Conservation (phyloP, 2,113 vertebrate genomes). For the Paralichthys olivaceus region DNA sequence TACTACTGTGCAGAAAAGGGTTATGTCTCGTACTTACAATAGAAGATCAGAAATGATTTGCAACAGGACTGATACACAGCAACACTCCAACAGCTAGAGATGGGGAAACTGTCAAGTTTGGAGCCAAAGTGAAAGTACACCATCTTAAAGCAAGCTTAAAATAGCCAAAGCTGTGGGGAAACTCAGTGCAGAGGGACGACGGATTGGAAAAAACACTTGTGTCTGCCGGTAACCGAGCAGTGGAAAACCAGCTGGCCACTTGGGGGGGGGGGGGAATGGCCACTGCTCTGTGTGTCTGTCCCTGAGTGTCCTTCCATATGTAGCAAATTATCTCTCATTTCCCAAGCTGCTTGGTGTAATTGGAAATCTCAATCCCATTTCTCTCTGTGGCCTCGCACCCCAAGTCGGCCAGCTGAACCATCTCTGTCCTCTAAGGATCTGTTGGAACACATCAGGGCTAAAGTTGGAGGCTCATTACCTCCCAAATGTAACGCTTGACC, state of each 20-base stretch:
- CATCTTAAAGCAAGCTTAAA: slow-evolving; percentile 65
- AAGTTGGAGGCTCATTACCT: slow-evolving; percentile 64
- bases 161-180: slow-evolving; percentile 65
- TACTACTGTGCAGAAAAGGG: background rate
- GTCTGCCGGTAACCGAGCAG: slow-evolving; percentile 54
- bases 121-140: slow-evolving; percentile 44
- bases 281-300: slow-evolving; percentile 36
- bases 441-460: slow-evolving; percentile 66
- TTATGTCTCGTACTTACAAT: background rate
- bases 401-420: slow-evolving; percentile 56
- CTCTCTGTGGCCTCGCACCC: slow-evolving; percentile 26
- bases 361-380: slow-evolving; percentile 50
- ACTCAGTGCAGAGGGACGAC: slow-evolving; percentile 41
- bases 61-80: background rate
- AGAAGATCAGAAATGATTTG: slow-evolving; percentile 11
- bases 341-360: slow-evolving; percentile 45
- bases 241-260: slow-evolving; percentile 60
- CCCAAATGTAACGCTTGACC: slow-evolving; percentile 66
- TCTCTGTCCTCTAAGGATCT: slow-evolving; percentile 56
- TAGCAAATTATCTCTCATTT: slow-evolving; percentile 55
- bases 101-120: slow-evolving; percentile 52
- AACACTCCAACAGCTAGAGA: slow-evolving; percentile 31
- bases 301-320: slow-evolving; percentile 44
- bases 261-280: slow-evolving; percentile 32
- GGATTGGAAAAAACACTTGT: slow-evolving; percentile 60